phyloP scores from a whole-genome alignment of 2,888 invertebrate genomes.

The Ophonus ardosiacus region DNA sequence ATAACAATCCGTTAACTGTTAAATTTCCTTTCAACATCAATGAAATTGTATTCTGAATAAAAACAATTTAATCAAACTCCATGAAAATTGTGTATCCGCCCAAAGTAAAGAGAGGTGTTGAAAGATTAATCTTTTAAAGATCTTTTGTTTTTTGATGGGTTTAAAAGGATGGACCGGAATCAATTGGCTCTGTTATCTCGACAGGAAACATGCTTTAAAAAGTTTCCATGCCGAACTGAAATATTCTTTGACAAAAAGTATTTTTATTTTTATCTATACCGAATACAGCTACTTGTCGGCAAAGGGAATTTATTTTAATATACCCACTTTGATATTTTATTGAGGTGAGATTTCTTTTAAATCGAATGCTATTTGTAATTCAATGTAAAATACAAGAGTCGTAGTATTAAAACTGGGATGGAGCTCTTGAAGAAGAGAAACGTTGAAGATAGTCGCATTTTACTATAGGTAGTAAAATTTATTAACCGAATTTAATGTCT shows the following conservation, averaged over 20 bases:
- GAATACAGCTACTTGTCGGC: not conserved
- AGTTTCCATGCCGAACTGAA: not conserved
- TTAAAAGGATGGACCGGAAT: not conserved
- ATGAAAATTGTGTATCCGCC: not conserved
- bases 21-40: not conserved
- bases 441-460: not conserved
- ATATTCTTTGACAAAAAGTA: not conserved
- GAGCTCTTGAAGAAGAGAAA: not conserved
- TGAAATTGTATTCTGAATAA: not conserved
- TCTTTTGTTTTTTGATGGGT: not conserved
- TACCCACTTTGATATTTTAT: not conserved
- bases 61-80: not conserved
- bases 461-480: not conserved
- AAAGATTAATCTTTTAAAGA: not conserved
- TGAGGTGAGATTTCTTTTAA: not conserved
- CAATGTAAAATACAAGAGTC: not conserved
- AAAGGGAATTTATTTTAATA: not conserved
- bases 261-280: not conserved
- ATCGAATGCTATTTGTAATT: not conserved
- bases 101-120: not conserved
- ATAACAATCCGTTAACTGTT: not conserved
- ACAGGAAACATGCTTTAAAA: not conserved
- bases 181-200: not conserved
- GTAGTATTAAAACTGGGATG: not conserved
- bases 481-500: constrained; percentile 2